Evolutionary conservation across 2,113 vertebrate genomes (phyloP).

Genomic region (Ellobius talpinus): DNA sequence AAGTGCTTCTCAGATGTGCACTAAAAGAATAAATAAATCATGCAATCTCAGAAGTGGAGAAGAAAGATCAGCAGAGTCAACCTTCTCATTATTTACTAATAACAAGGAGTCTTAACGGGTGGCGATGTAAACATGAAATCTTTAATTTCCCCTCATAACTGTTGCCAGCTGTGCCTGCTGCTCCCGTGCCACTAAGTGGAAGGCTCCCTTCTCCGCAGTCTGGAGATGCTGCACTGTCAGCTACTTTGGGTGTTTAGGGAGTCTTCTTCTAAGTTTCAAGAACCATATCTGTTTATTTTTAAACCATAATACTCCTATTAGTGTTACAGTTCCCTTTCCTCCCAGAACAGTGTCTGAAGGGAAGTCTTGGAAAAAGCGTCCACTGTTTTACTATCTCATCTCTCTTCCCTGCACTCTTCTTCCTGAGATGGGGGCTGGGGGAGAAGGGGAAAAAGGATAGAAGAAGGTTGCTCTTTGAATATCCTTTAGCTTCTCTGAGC

Average conservation of each 20-base stretch:
- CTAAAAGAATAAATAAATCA: slow-evolving; percentile 64
- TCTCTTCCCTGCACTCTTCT: rapidly evolving
- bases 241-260: neutral
- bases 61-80: slow-evolving; percentile 53
- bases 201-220: neutral
- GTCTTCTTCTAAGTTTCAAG: slow-evolving; percentile 10
- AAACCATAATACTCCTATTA: neutral
- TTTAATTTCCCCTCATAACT: neutral
- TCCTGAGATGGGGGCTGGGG: rapidly evolving
- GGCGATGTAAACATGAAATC: slow-evolving; percentile 52
- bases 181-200: neutral
- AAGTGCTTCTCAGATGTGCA: neutral
- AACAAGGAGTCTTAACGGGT: slow-evolving; percentile 59
- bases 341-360: rapidly evolving
- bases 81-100: slow-evolving; percentile 74
- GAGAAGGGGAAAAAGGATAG: too few species aligned
- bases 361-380: neutral
- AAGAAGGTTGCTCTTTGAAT: neutral
- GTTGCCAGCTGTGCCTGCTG: neutral
- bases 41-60: slow-evolving; percentile 64
- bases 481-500: neutral
- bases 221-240: neutral
- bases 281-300: slow-evolving; percentile 1
- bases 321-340: neutral
- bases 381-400: rapidly evolving